phyloP scores from a whole-genome alignment of 1,140 invertebrate genomes.

The Olivierus martensii region DNA sequence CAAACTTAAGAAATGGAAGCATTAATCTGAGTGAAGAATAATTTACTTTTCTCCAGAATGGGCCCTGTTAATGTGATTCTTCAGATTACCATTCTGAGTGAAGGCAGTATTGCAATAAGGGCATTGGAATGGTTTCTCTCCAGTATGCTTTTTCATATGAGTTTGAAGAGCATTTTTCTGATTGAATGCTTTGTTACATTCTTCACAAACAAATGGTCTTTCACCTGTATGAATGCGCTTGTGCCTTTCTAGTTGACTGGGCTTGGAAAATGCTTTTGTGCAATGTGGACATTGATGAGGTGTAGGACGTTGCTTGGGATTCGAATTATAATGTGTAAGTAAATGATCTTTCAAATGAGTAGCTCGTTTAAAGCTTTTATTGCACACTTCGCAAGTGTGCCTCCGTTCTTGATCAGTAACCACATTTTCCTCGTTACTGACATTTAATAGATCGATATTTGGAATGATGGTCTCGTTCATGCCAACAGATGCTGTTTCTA shows the following conservation, averaged over 20 bases:
- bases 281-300: conserved; percentile 42
- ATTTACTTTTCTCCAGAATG: not conserved
- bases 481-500: too few relatives aligned
- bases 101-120: conserved; percentile 50
- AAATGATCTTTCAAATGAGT: conserved; percentile 35
- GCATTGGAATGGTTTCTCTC: conserved; percentile 63
- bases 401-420: conserved; percentile 27
- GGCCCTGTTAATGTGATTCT: conserved; percentile 66
- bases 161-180: conserved; percentile 32
- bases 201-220: conserved; percentile 36
- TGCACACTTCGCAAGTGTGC: conserved; percentile 32
- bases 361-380: conserved; percentile 28
- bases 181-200: conserved; percentile 33
- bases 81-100: conserved; percentile 76
- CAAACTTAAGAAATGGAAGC: too few relatives aligned
- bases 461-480: too few relatives aligned
- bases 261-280: conserved; percentile 34
- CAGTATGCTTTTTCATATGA: conserved; percentile 49
- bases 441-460: not conserved
- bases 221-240: conserved; percentile 31
- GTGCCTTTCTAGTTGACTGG: conserved; percentile 30
- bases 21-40: too few relatives aligned
- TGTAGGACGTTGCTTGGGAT: not conserved
- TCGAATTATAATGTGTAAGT: conserved; percentile 29
- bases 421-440: conserved; percentile 6